phyloP scores from a whole-genome alignment of 1,140 invertebrate genomes.

The Dryas iulia region DNA sequence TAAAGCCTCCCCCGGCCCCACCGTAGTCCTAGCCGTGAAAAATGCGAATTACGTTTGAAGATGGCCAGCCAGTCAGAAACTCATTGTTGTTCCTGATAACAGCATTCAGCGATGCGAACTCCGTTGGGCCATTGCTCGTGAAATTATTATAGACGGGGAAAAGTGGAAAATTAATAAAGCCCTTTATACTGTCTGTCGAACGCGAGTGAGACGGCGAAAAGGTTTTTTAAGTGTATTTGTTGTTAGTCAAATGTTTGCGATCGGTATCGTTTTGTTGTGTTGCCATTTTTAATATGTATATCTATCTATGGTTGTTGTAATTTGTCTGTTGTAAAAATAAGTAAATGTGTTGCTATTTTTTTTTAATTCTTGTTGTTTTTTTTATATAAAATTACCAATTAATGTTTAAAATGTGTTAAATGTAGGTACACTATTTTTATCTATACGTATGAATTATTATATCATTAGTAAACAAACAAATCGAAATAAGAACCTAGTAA shows the following conservation, averaged over 20 bases:
- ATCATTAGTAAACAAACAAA: too few species aligned
- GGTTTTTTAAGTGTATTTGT: slow-evolving; percentile 8
- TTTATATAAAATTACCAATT: too few species aligned
- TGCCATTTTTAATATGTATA: neutral
- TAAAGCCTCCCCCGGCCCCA: slow-evolving; percentile 9
- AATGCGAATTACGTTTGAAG: slow-evolving; percentile 73
- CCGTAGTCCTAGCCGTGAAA: slow-evolving; percentile 47
- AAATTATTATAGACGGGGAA: slow-evolving; percentile 59
- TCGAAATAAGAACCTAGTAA: too few species aligned
- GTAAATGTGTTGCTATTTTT: neutral
- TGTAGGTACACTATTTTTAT: too few species aligned
- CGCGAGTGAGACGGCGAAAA: slow-evolving; percentile 8
- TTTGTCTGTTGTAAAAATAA: neutral
- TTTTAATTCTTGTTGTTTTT: neutral
- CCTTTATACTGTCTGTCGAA: slow-evolving; percentile 29
- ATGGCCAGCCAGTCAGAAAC: slow-evolving; percentile 69
- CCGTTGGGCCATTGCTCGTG: slow-evolving; percentile 49
- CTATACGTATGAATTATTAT: too few species aligned
- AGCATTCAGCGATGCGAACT: slow-evolving; percentile 46
- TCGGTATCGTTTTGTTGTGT: neutral
- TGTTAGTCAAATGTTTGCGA: neutral
- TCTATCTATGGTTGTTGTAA: neutral
- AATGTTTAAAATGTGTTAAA: too few species aligned
- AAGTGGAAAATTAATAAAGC: slow-evolving; percentile 50
- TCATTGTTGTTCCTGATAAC: slow-evolving; percentile 65